A percentile compares a stretch with the other conserved stretches of the same genome.
phyloP scores from a whole-genome alignment of 2,888 invertebrate species.

The Epiblema foenella region DNA sequence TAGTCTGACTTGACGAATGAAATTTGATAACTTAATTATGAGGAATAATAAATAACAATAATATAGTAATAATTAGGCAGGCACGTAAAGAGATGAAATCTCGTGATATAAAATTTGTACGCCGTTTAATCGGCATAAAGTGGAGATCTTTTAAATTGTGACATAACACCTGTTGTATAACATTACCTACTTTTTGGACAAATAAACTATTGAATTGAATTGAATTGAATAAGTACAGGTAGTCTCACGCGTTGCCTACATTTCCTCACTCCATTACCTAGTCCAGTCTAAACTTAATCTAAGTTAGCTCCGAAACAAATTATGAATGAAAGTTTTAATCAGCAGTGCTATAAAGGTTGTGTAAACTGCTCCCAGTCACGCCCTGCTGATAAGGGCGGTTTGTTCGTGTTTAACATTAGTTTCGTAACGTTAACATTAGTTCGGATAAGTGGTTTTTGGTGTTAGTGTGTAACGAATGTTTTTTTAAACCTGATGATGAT shows the following conservation, averaged over 20 bases:
- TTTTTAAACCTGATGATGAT: neutral
- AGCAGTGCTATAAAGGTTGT: conserved; percentile 35
- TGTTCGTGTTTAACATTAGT: conserved; percentile 19
- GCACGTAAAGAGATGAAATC: no score
- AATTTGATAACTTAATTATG: no score
- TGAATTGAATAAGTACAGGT: no score
- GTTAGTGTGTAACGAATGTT: neutral
- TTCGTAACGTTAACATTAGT: conserved; percentile 7
- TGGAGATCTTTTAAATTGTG: no score
- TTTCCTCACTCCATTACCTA: conserved; percentile 1
- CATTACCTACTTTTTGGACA: no score
- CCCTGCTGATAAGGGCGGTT: conserved; percentile 23
- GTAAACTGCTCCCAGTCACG: conserved; percentile 35
- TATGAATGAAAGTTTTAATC: conserved; percentile 37
- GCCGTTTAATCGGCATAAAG: no score
- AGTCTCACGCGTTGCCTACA: neutral
- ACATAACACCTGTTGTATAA: no score
- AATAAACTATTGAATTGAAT: no score
- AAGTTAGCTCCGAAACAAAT: conserved; percentile 26
- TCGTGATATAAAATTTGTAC: no score
- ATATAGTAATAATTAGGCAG: no score
- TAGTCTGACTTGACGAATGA: no score
- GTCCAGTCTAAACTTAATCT: conserved; percentile 19
- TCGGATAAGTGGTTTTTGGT: conserved; percentile 3
- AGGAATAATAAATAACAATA: no score